These are phyloP conservation scores for Pyrrhosoma nymphula DNA, from an alignment of 2,888 invertebrate genomes.

Conservation along the genomic window DNA sequence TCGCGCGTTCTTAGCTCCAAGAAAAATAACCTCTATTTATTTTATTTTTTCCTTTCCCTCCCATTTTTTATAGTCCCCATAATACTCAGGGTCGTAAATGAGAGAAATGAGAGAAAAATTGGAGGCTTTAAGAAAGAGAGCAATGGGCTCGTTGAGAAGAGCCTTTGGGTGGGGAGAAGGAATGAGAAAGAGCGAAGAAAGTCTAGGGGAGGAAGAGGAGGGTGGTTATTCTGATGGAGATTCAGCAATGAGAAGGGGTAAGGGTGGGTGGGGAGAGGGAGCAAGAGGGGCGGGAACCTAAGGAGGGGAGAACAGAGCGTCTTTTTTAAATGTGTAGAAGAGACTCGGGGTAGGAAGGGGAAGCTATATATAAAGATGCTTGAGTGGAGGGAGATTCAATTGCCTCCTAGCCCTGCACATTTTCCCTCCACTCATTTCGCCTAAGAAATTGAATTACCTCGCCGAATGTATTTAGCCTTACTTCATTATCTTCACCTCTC, in stretches of 20 bases:
- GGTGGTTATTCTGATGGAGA: not conserved
- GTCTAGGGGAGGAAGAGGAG: not conserved
- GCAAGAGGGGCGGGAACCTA: not conserved
- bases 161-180: not conserved
- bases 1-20: not conserved
- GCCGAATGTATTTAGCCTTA: conserved; percentile 4
- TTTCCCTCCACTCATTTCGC: conserved; percentile 34
- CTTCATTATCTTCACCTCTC: conserved; percentile 38
- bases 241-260: not conserved
- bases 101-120: conserved; percentile 40
- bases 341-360: not conserved
- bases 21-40: not conserved
- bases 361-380: not conserved
- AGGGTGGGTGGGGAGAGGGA: not conserved
- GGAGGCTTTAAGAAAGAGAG: not conserved
- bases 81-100: not conserved
- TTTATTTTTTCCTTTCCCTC: not conserved
- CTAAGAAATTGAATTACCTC: conserved; percentile 45
- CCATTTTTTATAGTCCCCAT: not conserved
- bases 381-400: conserved; percentile 6
- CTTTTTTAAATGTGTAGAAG: too few relatives aligned
- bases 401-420: not conserved
- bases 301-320: not conserved
- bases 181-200: not conserved
- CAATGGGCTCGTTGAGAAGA: not conserved